phyloP scores from a whole-genome alignment of 2,888 invertebrate species.

The Caenorhabditis imperialis region DNA sequence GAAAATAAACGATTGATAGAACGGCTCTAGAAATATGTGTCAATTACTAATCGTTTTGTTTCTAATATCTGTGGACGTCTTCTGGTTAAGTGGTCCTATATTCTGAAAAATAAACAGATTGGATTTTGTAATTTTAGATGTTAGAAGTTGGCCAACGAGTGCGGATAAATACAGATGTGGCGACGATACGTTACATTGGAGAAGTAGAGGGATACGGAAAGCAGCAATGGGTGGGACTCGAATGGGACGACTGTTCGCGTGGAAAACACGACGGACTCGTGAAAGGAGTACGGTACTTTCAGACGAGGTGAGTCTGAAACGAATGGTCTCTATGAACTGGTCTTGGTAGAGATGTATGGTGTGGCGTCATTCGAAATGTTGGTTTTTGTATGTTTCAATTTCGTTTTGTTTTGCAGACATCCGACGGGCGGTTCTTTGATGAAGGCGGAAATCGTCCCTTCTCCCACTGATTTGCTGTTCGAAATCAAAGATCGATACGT shows the following conservation, averaged over 20 bases:
- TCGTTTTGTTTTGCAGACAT: conserved; percentile 11
- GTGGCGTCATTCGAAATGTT: too few relatives aligned
- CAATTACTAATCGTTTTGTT: too few relatives aligned
- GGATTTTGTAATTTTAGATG: conserved; percentile 22
- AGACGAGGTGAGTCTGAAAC: conserved; percentile 78
- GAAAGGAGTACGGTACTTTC: conserved; percentile 88
- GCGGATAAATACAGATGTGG: conserved; percentile 31
- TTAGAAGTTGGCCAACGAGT: conserved; percentile 48
- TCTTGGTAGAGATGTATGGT: too few relatives aligned
- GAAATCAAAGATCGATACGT: conserved; percentile 85
- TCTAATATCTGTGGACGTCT: conserved; percentile 32
- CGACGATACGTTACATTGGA: conserved; percentile 85
- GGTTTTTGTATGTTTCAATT: too few relatives aligned
- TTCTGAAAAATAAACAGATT: neutral
- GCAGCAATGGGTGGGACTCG: conserved; percentile 84
- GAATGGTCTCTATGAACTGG: neutral
- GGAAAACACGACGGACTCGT: conserved; percentile 94
- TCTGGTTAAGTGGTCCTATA: conserved; percentile 17
- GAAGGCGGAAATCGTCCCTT: conserved; percentile 32
- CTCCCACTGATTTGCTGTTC: conserved; percentile 34
- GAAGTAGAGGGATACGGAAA: conserved; percentile 83
- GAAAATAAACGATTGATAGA: conserved; percentile 29
- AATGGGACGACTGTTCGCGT: conserved; percentile 91
- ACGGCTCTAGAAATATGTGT: too few relatives aligned
- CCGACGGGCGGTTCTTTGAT: conserved; percentile 51